A percentile compares a stretch with the other conserved stretches of the same genome.
Conservation (phyloP, 2,797 vertebrate species). For the Dryobates pubescens region DNA sequence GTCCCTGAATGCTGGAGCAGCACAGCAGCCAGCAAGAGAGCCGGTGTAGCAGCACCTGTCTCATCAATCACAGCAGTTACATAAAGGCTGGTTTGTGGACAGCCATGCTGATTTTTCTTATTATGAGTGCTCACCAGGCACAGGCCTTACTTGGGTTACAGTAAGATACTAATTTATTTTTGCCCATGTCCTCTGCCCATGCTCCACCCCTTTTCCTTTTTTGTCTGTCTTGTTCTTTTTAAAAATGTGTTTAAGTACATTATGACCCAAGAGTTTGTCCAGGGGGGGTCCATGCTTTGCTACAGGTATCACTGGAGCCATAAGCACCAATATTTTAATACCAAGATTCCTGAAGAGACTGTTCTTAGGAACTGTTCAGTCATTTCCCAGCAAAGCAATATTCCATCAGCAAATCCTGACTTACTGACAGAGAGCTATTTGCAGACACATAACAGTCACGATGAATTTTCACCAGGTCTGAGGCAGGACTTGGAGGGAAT, state of each 20-base stretch:
- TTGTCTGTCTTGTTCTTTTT: no score
- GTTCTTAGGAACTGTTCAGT: background rate
- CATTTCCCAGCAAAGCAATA: background rate
- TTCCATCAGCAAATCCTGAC: background rate
- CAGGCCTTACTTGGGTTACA: background rate
- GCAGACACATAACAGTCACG: background rate
- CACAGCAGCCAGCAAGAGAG: background rate
- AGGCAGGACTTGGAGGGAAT: background rate
- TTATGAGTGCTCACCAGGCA: background rate
- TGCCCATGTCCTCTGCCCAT: background rate
- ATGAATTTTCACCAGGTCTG: background rate
- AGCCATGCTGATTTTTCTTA: background rate
- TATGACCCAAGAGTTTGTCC: background rate
- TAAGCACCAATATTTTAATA: background rate
- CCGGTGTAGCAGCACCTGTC: background rate
- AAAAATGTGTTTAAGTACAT: background rate
- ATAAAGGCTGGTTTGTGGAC: background rate
- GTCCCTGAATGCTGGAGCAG: background rate
- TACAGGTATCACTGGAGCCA: background rate
- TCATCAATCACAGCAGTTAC: background rate
- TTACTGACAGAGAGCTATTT: background rate
- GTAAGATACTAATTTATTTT: background rate
- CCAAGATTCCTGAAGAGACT: background rate
- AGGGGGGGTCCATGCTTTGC: background rate
- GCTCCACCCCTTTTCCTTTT: no score